Base-by-base conservation (phyloP, 1,140 invertebrate species). In the Belonocnema kinseyi region DNA sequence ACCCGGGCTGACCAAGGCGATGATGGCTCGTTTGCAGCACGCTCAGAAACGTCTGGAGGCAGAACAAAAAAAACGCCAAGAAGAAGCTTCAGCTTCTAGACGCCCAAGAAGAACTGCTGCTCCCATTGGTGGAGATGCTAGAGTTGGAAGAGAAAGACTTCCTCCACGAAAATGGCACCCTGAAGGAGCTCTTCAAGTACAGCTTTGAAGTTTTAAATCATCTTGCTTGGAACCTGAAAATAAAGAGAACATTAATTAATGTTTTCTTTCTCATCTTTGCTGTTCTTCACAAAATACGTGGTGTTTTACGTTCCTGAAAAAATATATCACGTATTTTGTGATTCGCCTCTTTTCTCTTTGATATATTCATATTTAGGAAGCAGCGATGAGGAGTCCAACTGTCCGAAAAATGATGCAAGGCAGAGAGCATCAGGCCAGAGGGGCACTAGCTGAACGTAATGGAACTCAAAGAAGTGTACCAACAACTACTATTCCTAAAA, bases 1-100 rank as follows among this genome's bases (percentile, higher is more conserved):
- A n/a, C 88, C 87, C 0, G 26, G 46, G 0, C 52, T 85, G 81
- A 89, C 87, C 0, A 87, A 85, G 50, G 72, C 87, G 3, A 88
- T 89, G 87, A 4, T 83, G 14, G 82, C 83, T 14, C 82, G 85
- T 17, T 2, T 86, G 7, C 83, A 87, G 61, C 79, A 84, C 8
- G 82, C 81, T 19, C 66, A 84, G 17, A 87, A 83, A 0, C 83
- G 77, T 10, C 75, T 83, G 50, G 81, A 85, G 8, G 72, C 74
- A 2, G 85, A 84, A 13, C 79, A 77, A 3, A 86, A 82, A 46
- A 52, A 26, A 53, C 19, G 73, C 13, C 10, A 84, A 21, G 46
- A 75, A 13, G 0, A 26, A 6, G 16, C 21, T 7, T 19, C 17
- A 10, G 11, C 21, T 0, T 75, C 26, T 7, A 81, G 80, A 19